Evolutionary conservation across 1,140 invertebrate species (phyloP).

Genomic region (Nebria ingens): DNA sequence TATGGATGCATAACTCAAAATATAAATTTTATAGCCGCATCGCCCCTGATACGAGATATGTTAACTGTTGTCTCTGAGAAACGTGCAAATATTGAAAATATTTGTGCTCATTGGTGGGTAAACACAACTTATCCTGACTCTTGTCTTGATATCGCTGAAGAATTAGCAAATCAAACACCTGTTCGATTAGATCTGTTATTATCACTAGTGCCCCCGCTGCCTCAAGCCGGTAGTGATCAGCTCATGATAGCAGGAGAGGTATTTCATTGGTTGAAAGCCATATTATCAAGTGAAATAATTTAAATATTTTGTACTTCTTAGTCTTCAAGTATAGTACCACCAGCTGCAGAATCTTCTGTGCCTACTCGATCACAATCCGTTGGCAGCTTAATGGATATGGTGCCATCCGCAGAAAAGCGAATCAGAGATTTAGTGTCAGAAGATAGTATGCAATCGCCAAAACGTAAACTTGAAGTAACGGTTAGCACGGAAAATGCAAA

Average conservation of each 20-base stretch:
- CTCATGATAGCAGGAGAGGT: conserved; percentile 50
- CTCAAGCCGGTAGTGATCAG: conserved; percentile 46
- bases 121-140: conserved; percentile 77
- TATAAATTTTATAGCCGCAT: conserved; percentile 61
- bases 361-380: conserved; percentile 53
- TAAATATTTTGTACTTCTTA: background rate
- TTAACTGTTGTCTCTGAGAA: conserved; percentile 82
- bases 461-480: conserved; percentile 58
- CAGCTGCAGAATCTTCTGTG: conserved; percentile 30
- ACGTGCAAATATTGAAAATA: conserved; percentile 85
- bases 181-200: conserved; percentile 80
- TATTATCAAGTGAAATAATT: background rate
- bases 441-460: conserved; percentile 37
- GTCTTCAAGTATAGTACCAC: conserved; percentile 13
- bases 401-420: conserved; percentile 39
- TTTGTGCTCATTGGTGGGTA: conserved; percentile 90
- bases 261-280: conserved; percentile 11
- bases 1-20: conserved; percentile 1
- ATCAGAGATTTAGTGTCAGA: conserved; percentile 56
- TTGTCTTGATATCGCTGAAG: conserved; percentile 78
- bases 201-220: conserved; percentile 62
- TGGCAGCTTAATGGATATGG: conserved; percentile 53
- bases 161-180: conserved; percentile 79
- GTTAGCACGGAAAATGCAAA: conserved; percentile 49
- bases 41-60: conserved; percentile 87